A percentile compares a stretch with the other conserved stretches of the same genome.
phyloP scores from a whole-genome alignment of 2,797 vertebrate species.

The Mycteria americana region DNA sequence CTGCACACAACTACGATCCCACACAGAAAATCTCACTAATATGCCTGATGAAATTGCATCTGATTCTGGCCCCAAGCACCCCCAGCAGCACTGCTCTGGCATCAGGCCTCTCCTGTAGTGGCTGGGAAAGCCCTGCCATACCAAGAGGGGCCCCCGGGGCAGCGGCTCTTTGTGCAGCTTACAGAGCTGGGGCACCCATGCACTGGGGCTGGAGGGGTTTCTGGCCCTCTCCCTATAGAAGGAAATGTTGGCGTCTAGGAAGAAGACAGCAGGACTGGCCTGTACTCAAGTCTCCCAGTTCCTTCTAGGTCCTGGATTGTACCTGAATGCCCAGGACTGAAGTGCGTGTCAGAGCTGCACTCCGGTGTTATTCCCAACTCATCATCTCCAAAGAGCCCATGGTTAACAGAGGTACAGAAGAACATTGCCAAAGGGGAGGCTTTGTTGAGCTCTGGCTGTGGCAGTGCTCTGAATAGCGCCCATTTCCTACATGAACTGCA shows the following conservation, averaged over 20 bases:
- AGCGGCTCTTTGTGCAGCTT: background rate
- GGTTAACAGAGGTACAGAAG: background rate
- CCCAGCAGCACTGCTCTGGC: background rate
- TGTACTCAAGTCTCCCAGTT: background rate
- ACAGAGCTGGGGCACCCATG: accelerated
- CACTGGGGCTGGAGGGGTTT: background rate
- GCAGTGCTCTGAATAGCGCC: background rate
- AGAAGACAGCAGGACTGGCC: background rate
- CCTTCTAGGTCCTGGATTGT: background rate
- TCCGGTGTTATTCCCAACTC: background rate
- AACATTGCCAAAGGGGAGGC: background rate
- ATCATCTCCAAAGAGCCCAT: background rate
- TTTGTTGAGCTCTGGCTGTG: background rate
- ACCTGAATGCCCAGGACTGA: background rate
- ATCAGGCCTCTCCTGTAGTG: background rate
- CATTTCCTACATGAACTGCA: background rate
- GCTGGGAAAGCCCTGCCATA: background rate
- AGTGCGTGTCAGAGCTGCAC: background rate
- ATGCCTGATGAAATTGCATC: background rate
- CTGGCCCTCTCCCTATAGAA: background rate
- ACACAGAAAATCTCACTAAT: background rate
- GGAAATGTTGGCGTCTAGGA: background rate
- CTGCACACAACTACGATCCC: background rate
- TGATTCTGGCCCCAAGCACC: background rate
- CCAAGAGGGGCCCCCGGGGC: accelerated